phyloP scores from a whole-genome alignment of 2,113 vertebrate genomes.

The Perognathus longimembris region DNA sequence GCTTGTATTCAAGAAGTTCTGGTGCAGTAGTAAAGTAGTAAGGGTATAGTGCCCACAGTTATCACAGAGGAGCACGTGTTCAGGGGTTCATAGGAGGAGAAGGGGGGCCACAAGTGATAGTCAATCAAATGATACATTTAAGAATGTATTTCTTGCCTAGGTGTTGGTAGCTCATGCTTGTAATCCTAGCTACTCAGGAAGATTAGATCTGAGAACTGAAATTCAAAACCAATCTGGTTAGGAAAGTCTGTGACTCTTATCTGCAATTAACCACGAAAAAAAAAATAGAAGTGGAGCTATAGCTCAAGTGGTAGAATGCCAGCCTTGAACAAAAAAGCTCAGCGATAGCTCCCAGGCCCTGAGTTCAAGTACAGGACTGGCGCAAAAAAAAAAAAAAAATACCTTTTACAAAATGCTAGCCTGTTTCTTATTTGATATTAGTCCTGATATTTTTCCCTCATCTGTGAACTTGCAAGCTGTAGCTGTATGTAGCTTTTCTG shows the following conservation, averaged over 20 bases:
- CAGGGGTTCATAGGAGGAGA: neutral
- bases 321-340: no score
- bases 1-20: neutral
- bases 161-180: no score
- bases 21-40: neutral
- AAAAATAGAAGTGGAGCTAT: no score
- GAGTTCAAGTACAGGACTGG: no score
- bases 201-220: no score
- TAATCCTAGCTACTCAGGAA: no score
- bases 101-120: neutral
- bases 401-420: neutral
- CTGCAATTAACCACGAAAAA: no score
- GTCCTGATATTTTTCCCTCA: neutral
- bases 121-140: neutral
- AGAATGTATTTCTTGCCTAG: neutral
- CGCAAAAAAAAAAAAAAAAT: no score
- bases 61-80: neutral
- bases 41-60: neutral
- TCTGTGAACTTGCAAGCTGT: neutral
- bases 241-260: no score
- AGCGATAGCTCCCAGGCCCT: no score
- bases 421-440: neutral
- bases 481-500: neutral
- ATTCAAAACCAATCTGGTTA: no score
- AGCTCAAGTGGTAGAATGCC: no score